Conservation (phyloP, 53 echinoderm and acorn worm genomes). For the Pentamera pediparva region DNA sequence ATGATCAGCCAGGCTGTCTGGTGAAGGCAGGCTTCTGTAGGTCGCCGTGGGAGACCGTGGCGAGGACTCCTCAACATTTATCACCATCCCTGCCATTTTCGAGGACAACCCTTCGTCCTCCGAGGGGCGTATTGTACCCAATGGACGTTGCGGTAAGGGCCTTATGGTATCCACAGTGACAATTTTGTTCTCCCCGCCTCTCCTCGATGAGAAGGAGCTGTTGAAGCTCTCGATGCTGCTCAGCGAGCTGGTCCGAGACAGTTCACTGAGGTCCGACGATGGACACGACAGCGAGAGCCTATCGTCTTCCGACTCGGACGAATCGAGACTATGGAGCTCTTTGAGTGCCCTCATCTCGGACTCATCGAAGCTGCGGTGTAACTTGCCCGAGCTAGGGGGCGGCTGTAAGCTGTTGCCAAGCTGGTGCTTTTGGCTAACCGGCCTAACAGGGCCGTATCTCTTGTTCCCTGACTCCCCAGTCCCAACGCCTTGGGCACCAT, state of each 20-base stretch:
- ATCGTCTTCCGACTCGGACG: constrained; percentile 58
- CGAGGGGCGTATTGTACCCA: constrained; percentile 41
- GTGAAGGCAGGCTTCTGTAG: constrained; percentile 74
- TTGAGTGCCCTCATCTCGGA: constrained; percentile 42
- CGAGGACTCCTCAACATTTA: constrained; percentile 38
- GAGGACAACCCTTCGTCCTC: constrained; percentile 55
- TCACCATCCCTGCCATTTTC: constrained; percentile 46
- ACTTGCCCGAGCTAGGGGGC: constrained; percentile 38
- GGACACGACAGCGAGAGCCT: constrained; percentile 67
- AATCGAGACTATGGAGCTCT: constrained; percentile 38
- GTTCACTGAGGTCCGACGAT: constrained; percentile 47
- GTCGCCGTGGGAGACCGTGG: constrained; percentile 18
- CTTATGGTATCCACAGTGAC: constrained; percentile 63
- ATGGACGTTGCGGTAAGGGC: constrained; percentile 69
- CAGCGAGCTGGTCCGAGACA: constrained; percentile 44
- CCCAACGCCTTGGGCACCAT: background rate
- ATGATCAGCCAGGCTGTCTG: constrained; percentile 49
- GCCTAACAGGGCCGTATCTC: too few relatives aligned
- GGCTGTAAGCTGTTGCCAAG: constrained; percentile 1
- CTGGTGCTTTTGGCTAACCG: background rate
- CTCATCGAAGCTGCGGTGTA: constrained; percentile 81
- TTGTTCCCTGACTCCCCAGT: constrained; percentile 28
- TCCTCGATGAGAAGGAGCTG: constrained; percentile 19
- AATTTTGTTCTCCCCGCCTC: constrained; percentile 20
- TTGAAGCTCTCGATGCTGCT: constrained; percentile 50